Evolutionary conservation across 2,888 invertebrate genomes (phyloP).

Genomic region (Salticus scenicus): DNA sequence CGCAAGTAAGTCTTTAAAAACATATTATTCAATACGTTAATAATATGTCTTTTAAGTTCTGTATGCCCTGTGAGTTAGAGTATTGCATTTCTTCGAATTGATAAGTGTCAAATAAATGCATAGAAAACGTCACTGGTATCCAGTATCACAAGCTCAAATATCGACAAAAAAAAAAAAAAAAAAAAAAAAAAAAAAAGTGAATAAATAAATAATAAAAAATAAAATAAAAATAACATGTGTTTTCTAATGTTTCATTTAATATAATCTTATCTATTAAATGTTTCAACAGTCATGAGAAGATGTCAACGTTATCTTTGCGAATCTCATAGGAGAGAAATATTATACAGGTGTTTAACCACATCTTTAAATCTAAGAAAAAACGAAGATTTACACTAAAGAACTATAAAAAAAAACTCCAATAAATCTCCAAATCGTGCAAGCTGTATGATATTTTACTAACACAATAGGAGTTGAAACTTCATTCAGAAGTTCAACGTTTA

Average conservation of each 20-base stretch:
- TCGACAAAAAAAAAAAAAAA: too few species aligned
- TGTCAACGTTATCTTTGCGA: background rate
- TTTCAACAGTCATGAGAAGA: background rate
- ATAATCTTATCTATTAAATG: background rate
- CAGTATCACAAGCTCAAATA: too few species aligned
- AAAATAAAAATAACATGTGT: too few species aligned
- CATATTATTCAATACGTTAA: too few species aligned
- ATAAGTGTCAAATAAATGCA: too few species aligned
- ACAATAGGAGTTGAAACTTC: constrained; percentile 6
- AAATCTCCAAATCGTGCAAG: background rate
- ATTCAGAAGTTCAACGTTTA: constrained; percentile 12
- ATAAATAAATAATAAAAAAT: too few species aligned
- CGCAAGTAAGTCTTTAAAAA: too few species aligned
- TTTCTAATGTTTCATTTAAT: background rate
- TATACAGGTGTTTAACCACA: background rate
- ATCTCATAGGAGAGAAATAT: background rate
- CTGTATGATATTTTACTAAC: constrained; percentile 5
- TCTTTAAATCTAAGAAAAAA: background rate
- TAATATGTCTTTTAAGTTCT: too few species aligned
- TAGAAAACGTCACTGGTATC: too few species aligned
- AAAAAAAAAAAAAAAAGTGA: too few species aligned
- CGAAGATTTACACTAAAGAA: background rate
- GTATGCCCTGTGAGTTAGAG: too few species aligned
- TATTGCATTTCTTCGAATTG: too few species aligned
- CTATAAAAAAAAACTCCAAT: background rate